These are phyloP conservation scores for Sinopyrophorus schimmeli DNA, from an alignment of 2,888 invertebrate genomes.

Conservation along the genomic window DNA sequence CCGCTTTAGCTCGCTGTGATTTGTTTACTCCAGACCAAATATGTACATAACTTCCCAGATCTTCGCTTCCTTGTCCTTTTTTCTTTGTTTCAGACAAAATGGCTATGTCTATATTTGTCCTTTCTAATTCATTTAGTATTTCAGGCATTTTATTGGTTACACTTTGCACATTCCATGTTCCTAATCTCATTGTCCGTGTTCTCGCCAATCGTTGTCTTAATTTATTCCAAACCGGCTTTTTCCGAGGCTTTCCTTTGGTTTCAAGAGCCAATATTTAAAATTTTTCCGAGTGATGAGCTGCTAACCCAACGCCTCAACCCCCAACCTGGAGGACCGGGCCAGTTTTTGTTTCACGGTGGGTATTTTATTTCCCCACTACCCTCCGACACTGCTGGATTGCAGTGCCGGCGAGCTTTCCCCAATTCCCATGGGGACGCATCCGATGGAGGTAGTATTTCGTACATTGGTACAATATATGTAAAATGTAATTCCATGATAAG, in stretches of 20 bases:
- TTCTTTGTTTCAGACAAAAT: conserved; percentile 11
- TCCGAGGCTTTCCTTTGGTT: conserved; percentile 10
- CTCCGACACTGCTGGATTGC: too few relatives aligned
- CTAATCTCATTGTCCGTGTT: conserved; percentile 13
- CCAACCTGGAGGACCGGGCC: too few relatives aligned
- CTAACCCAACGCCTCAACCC: too few relatives aligned
- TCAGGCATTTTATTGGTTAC: conserved; percentile 7
- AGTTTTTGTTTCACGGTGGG: too few relatives aligned
- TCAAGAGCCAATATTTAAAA: background rate
- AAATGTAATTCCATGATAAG: too few relatives aligned
- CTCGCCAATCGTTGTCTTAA: conserved; percentile 9
- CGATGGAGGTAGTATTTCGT: too few relatives aligned
- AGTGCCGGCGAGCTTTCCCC: too few relatives aligned
- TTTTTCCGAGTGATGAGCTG: too few relatives aligned
- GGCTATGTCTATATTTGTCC: conserved; percentile 7
- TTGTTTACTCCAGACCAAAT: conserved; percentile 3
- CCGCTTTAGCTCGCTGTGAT: conserved; percentile 3
- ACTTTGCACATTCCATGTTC: conserved; percentile 8
- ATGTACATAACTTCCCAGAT: background rate
- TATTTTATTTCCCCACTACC: too few relatives aligned
- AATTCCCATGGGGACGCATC: too few relatives aligned
- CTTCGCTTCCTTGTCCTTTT: conserved; percentile 5
- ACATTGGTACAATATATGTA: too few relatives aligned
- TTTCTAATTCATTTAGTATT: conserved; percentile 8
- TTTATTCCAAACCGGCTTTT: background rate